These are phyloP conservation scores for Amphipyra tragopoginis DNA, from an alignment of 2,888 invertebrate species.

Conservation along the genomic window DNA sequence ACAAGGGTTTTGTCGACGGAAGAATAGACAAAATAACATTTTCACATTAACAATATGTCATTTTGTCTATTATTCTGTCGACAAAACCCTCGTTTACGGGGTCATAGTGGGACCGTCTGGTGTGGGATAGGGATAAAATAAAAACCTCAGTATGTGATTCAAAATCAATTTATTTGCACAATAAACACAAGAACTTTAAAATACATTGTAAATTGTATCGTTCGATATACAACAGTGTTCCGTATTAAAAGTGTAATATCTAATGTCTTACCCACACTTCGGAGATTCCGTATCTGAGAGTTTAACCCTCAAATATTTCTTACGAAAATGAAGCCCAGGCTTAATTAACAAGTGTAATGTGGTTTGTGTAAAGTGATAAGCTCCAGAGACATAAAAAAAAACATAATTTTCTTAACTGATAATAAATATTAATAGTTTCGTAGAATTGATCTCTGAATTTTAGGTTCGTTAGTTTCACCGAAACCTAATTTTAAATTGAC, in stretches of 20 bases:
- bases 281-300: constrained; percentile 46
- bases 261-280: constrained; percentile 34
- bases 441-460: constrained; percentile 3
- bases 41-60: too few species aligned
- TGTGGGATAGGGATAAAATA: not conserved
- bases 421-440: too few species aligned
- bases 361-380: constrained; percentile 25
- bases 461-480: constrained; percentile 11
- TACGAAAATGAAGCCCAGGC: constrained; percentile 32
- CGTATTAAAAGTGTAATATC: constrained; percentile 32
- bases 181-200: constrained; percentile 61
- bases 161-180: constrained; percentile 66
- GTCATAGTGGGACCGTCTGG: too few species aligned
- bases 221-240: constrained; percentile 28
- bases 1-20: too few species aligned
- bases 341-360: constrained; percentile 22
- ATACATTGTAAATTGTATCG: constrained; percentile 50
- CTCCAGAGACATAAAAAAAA: constrained; percentile 25
- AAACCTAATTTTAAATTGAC: constrained; percentile 25
- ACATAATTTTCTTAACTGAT: constrained; percentile 4
- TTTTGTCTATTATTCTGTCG: too few species aligned
- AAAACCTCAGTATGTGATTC: constrained; percentile 36
- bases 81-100: too few species aligned
- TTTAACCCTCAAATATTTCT: constrained; percentile 22
- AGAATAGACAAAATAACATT: too few species aligned